Evolutionary conservation across 2,113 vertebrate species (phyloP).

Genomic region (Telmatochromis brachygnathus): DNA sequence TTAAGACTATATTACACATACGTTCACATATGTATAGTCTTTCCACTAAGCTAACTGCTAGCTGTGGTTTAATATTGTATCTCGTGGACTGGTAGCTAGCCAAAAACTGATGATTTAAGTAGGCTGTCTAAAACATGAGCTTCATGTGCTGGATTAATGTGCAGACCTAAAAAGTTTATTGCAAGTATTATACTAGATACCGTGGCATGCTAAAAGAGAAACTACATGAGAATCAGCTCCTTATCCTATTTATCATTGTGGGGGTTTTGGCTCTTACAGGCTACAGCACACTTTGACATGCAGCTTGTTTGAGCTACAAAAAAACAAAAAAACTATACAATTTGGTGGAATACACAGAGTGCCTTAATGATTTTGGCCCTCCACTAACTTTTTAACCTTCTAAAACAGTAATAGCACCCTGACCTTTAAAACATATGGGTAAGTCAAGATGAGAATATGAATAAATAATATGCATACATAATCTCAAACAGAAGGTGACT

Average conservation of each 20-base stretch:
- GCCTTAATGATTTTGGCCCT: background rate
- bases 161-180: background rate
- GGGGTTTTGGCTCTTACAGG: background rate
- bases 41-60: background rate
- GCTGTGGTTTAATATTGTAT: background rate
- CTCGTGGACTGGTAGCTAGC: background rate
- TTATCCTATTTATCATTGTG: background rate
- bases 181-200: background rate
- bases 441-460: slow-evolving; percentile 19
- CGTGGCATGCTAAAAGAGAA: background rate
- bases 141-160: background rate
- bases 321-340: background rate
- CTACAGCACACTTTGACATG: background rate
- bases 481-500: slow-evolving; percentile 34
- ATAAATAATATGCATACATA: slow-evolving; percentile 51
- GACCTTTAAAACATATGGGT: slow-evolving; percentile 37
- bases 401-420: background rate
- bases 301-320: background rate
- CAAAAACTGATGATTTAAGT: background rate
- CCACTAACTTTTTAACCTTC: background rate
- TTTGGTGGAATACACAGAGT: background rate
- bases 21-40: background rate
- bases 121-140: background rate
- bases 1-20: background rate
- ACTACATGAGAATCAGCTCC: background rate